Evolutionary conservation across 2,113 vertebrate species (phyloP).

Genomic region (Orientallactaga bullata): DNA sequence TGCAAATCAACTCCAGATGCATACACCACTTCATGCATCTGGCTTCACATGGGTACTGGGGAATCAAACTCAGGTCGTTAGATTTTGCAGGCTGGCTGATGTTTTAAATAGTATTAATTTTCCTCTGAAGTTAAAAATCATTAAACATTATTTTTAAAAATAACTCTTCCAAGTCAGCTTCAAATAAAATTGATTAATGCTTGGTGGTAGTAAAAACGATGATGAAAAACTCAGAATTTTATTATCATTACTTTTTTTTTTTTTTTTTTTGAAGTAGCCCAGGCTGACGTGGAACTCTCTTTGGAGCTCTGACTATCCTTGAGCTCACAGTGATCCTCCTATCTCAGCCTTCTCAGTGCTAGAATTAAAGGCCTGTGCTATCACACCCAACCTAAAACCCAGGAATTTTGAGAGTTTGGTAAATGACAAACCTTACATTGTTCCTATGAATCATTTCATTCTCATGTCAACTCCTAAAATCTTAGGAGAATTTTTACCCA

Average conservation of each 20-base stretch:
- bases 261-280: too few relatives aligned
- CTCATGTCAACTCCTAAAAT: neutral
- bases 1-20: too few relatives aligned
- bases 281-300: too few relatives aligned
- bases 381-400: neutral
- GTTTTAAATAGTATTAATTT: conserved; percentile 59
- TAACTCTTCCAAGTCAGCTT: conserved; percentile 37
- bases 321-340: too few relatives aligned
- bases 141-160: neutral
- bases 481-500: neutral
- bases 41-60: too few relatives aligned
- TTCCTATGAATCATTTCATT: conserved; percentile 10
- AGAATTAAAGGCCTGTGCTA: too few relatives aligned
- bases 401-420: neutral
- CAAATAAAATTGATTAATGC: conserved; percentile 53
- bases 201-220: neutral
- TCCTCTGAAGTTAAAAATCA: conserved; percentile 45
- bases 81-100: neutral
- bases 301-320: too few relatives aligned
- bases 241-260: too few relatives aligned
- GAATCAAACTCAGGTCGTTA: too few relatives aligned
- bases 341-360: too few relatives aligned
- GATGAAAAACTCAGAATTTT: too few relatives aligned
- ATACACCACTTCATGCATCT: too few relatives aligned
- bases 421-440: neutral